Conservation (phyloP, 2,888 invertebrate species). For the Heliothis peltigera region DNA sequence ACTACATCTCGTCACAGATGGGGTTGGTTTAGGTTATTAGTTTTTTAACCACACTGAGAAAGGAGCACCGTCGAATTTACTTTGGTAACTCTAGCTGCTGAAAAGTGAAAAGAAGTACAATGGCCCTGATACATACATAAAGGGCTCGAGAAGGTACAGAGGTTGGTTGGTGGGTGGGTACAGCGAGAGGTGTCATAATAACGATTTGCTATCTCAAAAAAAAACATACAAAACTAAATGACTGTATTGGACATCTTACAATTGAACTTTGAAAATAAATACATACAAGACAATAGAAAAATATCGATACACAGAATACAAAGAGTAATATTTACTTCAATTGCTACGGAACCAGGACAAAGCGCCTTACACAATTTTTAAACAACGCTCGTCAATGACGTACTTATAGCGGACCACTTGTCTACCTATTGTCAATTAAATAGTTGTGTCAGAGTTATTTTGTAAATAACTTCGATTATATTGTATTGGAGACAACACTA, state of each 20-base stretch:
- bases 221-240: neutral
- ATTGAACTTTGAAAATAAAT: neutral
- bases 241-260: neutral
- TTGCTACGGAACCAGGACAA: slow-evolving; percentile 14
- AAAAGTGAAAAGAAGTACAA: no score
- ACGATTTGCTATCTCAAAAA: no score
- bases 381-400: slow-evolving; percentile 20
- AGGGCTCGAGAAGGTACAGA: no score
- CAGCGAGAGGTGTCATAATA: no score
- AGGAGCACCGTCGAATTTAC: no score
- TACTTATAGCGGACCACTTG: slow-evolving; percentile 1
- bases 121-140: no score
- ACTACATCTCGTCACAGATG: no score
- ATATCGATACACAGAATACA: slow-evolving; percentile 13
- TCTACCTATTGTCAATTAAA: slow-evolving; percentile 14
- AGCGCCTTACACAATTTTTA: slow-evolving; percentile 8
- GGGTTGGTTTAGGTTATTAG: no score
- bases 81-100: no score
- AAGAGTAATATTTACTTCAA: slow-evolving; percentile 22
- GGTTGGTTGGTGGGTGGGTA: no score
- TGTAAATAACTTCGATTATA: slow-evolving; percentile 13
- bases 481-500: slow-evolving; percentile 17
- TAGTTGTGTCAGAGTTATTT: slow-evolving; percentile 6
- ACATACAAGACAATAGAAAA: slow-evolving; percentile 13
- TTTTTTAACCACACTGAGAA: no score